Conservation (phyloP, 2,113 vertebrate genomes). For the Ammodytes dubius region DNA sequence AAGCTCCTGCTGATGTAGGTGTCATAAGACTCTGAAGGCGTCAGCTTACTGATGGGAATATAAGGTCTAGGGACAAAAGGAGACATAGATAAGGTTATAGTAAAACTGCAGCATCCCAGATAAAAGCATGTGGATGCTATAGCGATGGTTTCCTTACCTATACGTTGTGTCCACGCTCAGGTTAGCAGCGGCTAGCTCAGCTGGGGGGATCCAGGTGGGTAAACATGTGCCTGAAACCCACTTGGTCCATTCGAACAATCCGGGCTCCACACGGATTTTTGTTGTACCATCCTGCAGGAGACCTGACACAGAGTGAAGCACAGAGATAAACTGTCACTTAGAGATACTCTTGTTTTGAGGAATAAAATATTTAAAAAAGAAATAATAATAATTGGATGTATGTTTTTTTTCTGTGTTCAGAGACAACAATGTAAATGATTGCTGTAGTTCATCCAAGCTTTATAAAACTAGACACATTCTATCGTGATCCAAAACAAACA, state of each 20-base stretch:
- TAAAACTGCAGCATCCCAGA: background rate
- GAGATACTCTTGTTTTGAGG: background rate
- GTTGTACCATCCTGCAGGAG: constrained; percentile 94
- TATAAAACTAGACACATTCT: background rate
- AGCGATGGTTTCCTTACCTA: constrained; percentile 83
- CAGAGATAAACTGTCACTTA: background rate
- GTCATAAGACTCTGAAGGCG: constrained; percentile 94
- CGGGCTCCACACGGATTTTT: constrained; percentile 94
- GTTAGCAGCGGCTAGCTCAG: constrained; percentile 91
- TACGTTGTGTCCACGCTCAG: constrained; percentile 97
- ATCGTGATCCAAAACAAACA: background rate
- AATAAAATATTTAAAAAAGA: background rate
- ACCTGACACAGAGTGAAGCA: constrained; percentile 81
- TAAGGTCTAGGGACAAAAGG: constrained; percentile 90
- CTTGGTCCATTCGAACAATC: constrained; percentile 98
- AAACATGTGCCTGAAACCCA: constrained; percentile 94
- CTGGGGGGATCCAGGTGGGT: constrained; percentile 91
- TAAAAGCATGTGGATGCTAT: background rate
- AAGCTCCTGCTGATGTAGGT: constrained; percentile 96
- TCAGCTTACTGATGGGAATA: constrained; percentile 93
- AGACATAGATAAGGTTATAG: background rate
- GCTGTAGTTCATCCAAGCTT: constrained; percentile 1
- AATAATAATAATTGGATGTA: background rate
- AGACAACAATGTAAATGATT: background rate
- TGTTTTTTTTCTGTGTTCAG: background rate